Evolutionary conservation across 2,797 vertebrate genomes (phyloP).

Genomic region (Myotis planiceps): DNA sequence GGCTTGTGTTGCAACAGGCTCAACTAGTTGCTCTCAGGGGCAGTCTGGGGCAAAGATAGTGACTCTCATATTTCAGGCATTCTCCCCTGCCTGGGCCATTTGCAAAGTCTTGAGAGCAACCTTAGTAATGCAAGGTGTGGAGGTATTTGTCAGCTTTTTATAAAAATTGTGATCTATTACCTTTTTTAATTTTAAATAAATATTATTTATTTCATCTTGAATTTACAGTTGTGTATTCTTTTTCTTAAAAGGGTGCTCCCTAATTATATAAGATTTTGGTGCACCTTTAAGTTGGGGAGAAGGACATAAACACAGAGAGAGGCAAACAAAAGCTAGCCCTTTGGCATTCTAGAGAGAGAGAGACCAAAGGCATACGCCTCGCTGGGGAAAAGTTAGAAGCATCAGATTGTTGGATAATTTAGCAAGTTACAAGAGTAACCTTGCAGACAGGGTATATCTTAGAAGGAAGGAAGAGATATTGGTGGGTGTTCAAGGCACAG

Average conservation of each 20-base stretch:
- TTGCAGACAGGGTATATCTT: neutral
- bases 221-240: neutral
- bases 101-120: neutral
- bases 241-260: neutral
- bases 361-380: neutral
- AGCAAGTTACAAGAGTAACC: neutral
- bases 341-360: neutral
- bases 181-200: constrained; percentile 24
- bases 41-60: neutral
- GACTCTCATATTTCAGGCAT: neutral
- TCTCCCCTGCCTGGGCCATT: neutral
- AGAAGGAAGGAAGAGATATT: neutral
- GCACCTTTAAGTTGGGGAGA: neutral
- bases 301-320: neutral
- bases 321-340: neutral
- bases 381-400: neutral
- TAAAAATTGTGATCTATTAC: neutral
- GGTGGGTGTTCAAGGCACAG: neutral
- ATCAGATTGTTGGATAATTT: neutral
- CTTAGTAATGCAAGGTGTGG: neutral
- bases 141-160: neutral
- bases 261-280: neutral
- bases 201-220: neutral
- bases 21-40: neutral
- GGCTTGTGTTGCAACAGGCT: neutral